Conservation (phyloP, 2,888 invertebrate species). For the Hololepta plana region DNA sequence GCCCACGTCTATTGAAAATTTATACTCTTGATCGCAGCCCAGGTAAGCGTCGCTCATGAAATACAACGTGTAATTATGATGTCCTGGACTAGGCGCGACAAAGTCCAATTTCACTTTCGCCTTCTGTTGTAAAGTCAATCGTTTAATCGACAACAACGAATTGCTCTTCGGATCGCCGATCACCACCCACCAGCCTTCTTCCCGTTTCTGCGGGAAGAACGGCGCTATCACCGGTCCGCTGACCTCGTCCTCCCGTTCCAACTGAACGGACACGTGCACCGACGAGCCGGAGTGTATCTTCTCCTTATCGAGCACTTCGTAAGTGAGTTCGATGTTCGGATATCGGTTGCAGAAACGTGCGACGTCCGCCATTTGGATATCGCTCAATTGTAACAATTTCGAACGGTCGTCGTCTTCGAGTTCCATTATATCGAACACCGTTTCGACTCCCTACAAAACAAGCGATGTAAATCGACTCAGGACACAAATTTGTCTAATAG, state of each 20-base stretch:
- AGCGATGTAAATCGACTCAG: slow-evolving; percentile 1
- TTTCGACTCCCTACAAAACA: slow-evolving; percentile 49
- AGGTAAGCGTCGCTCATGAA: slow-evolving; percentile 99
- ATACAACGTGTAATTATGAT: slow-evolving; percentile 85
- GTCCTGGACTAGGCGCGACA: slow-evolving; percentile 77
- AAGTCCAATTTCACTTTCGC: slow-evolving; percentile 82
- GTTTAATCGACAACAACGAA: slow-evolving; percentile 89
- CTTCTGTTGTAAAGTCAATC: slow-evolving; percentile 83
- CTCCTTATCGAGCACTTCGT: slow-evolving; percentile 73
- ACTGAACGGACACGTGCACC: slow-evolving; percentile 74
- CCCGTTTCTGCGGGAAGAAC: slow-evolving; percentile 90
- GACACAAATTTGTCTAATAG: slow-evolving; percentile 1
- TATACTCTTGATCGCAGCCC: slow-evolving; percentile 99
- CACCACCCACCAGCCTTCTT: slow-evolving; percentile 96
- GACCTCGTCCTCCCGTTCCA: slow-evolving; percentile 94
- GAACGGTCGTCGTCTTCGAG: slow-evolving; percentile 79
- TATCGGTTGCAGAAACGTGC: slow-evolving; percentile 98
- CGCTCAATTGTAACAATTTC: slow-evolving; percentile 58
- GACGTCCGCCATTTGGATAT: slow-evolving; percentile 90
- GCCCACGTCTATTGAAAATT: slow-evolving; percentile 69
- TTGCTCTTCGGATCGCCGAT: slow-evolving; percentile 92
- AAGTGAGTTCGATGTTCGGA: slow-evolving; percentile 92
- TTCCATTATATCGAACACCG: slow-evolving; percentile 92
- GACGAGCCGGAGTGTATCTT: slow-evolving; percentile 63
- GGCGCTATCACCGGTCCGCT: slow-evolving; percentile 96